phyloP scores from a whole-genome alignment of 2,113 vertebrate genomes.

The Rattus rattus region DNA sequence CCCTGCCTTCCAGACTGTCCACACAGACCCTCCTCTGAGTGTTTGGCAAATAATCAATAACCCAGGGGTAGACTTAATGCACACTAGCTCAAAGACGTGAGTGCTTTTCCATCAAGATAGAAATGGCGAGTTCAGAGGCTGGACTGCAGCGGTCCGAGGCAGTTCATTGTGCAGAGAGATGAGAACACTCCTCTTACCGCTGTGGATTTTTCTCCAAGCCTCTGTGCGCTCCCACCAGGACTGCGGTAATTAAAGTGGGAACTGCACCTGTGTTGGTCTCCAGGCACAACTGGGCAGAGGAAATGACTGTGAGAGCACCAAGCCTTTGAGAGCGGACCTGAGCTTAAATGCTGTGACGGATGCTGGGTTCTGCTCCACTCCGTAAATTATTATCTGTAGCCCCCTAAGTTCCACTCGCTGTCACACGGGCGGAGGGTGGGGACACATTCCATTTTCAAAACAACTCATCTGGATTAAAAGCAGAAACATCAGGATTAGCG shows the following conservation, averaged over 20 bases:
- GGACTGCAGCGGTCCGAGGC: background rate
- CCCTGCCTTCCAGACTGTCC: background rate
- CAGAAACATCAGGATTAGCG: slow-evolving; percentile 36
- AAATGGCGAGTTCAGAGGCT: background rate
- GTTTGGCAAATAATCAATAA: background rate
- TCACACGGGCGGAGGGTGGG: background rate
- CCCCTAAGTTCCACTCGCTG: background rate
- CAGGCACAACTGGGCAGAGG: background rate
- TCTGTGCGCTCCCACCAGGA: slow-evolving; percentile 12
- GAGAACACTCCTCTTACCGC: background rate
- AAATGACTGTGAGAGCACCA: background rate
- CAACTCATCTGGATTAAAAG: slow-evolving; percentile 47
- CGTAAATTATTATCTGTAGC: background rate
- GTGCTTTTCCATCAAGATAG: slow-evolving; percentile 21
- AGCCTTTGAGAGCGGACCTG: background rate
- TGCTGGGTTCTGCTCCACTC: background rate
- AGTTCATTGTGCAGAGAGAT: background rate
- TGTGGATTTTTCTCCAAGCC: slow-evolving; percentile 31
- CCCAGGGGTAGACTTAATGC: slow-evolving; percentile 27
- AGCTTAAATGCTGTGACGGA: background rate
- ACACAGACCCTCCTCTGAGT: background rate
- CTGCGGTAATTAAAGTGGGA: slow-evolving; percentile 52
- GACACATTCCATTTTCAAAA: slow-evolving; percentile 22
- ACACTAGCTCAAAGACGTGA: background rate
- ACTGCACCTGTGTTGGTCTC: background rate